Evolutionary conservation across 2,113 vertebrate species (phyloP), one percentile per base, ranked within the genome.

Genomic region (Corvus moneduloides): DNA sequence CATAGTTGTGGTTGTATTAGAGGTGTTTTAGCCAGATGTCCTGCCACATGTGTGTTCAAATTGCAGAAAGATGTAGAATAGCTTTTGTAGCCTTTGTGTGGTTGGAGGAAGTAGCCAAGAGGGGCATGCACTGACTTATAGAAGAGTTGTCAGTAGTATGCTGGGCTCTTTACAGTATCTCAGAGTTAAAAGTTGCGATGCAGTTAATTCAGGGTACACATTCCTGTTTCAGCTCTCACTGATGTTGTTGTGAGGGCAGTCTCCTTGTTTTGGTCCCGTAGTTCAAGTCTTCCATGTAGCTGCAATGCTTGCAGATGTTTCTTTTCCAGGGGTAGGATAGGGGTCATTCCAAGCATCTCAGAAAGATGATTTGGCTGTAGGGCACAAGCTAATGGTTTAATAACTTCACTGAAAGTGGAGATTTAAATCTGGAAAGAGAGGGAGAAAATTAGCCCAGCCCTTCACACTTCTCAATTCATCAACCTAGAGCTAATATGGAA

Each of bases 231-330:
- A 44, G 21, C 52, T 89, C 27, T 75, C 41, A 10, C 75, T 75
- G 73, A 9, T 55, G 28, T 11, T 63, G 20, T 18, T 18, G 13
- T 51, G 59, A 68, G 33, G 19, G 23, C 39, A 61, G 7, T n/a
- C 61, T 56, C 0, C 0, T 30, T 68, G 23, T 19, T 71, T 72
- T 84, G 52, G 32, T 76, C 63, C 58, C 0, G 0, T 17, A 51
- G 16, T 58, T 49, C 7, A 52, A 58, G 27, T 46, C 27, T 46
- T 66, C 66, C 20, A 56, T 67, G 28, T 39, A 63, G 43, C 37
- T 54, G 14, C 0, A 0, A 6, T 43, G 23, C 15, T 62, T 46
- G 58, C 46, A 2, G 7, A 16, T 1, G 16, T 74, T 52, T 64
- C 35, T 48, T 82, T 66, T 41, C 21, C 51, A n/a, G 48, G 10